Evolutionary conservation across 2,113 vertebrate species (phyloP).

Genomic region (Hypanus sabinus): DNA sequence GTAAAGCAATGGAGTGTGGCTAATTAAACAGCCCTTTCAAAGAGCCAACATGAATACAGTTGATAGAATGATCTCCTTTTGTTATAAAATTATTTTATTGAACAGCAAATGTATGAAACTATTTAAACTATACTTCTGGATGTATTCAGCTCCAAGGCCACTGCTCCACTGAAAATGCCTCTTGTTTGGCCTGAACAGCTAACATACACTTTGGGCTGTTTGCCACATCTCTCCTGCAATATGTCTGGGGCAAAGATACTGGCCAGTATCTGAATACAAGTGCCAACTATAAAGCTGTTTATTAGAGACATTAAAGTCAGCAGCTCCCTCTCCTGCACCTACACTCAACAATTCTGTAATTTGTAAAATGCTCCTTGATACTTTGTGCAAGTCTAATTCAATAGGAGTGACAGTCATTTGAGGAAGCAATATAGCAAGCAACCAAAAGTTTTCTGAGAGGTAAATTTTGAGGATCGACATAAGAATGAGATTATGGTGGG

Average conservation of each 20-base stretch:
- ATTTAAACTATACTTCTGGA: neutral
- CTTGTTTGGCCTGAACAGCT: neutral
- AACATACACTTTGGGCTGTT: neutral
- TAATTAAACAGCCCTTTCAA: no score
- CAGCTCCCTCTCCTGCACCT: neutral
- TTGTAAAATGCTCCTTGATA: neutral
- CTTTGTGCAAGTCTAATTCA: neutral
- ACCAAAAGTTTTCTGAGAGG: neutral
- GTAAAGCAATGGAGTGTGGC: neutral
- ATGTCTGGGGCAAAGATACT: neutral
- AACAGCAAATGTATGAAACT: neutral
- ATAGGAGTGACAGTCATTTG: no score
- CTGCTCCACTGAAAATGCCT: neutral
- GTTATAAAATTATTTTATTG: neutral
- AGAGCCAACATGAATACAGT: no score
- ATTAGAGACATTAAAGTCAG: neutral
- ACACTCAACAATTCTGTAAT: neutral
- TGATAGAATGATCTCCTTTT: neutral
- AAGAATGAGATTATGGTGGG: no score
- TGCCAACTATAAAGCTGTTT: neutral
- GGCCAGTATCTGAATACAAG: neutral
- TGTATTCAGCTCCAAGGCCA: neutral
- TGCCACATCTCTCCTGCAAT: neutral
- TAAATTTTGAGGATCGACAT: no score
- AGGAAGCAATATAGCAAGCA: neutral